Conservation (phyloP, 1,140 invertebrate species). For the Philaenus spumarius region DNA sequence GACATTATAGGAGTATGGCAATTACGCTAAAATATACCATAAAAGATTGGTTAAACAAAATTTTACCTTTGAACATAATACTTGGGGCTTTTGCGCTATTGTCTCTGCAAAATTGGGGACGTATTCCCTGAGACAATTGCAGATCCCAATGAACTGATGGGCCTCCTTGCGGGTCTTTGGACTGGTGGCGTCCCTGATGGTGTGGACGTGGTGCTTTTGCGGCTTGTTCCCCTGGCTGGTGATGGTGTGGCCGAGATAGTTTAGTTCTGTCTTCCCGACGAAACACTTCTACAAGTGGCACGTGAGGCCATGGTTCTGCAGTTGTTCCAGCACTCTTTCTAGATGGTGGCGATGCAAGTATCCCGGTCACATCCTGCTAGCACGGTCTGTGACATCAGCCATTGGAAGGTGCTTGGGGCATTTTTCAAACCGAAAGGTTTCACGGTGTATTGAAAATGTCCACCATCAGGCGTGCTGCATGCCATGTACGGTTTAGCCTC, state of each 20-base stretch:
- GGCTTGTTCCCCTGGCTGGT: slow-evolving; percentile 32
- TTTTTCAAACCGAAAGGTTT: slow-evolving; percentile 38
- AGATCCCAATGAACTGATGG: slow-evolving; percentile 30
- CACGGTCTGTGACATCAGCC: slow-evolving; percentile 28
- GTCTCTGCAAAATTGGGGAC: slow-evolving; percentile 34
- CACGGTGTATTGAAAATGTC: slow-evolving; percentile 31
- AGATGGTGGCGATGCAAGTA: slow-evolving; percentile 17
- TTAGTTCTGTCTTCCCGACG: slow-evolving; percentile 31
- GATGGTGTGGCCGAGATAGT: slow-evolving; percentile 36
- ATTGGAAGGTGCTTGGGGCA: slow-evolving; percentile 30
- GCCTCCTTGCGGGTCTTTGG: slow-evolving; percentile 23
- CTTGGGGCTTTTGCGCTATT: no score
- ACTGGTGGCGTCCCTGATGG: slow-evolving; percentile 32
- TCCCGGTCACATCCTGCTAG: slow-evolving; percentile 16
- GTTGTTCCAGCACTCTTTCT: slow-evolving; percentile 20
- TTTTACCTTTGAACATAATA: no score
- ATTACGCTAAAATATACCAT: no score
- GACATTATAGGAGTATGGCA: no score
- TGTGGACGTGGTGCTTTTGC: slow-evolving; percentile 29
- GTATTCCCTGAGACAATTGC: slow-evolving; percentile 35
- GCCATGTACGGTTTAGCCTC: slow-evolving; percentile 14
- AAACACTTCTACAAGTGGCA: slow-evolving; percentile 34
- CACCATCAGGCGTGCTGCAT: slow-evolving; percentile 24
- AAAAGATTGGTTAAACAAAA: no score
- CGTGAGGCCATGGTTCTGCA: slow-evolving; percentile 28